Conservation (phyloP, 2,797 vertebrate genomes). For the Champsocephalus esox region DNA sequence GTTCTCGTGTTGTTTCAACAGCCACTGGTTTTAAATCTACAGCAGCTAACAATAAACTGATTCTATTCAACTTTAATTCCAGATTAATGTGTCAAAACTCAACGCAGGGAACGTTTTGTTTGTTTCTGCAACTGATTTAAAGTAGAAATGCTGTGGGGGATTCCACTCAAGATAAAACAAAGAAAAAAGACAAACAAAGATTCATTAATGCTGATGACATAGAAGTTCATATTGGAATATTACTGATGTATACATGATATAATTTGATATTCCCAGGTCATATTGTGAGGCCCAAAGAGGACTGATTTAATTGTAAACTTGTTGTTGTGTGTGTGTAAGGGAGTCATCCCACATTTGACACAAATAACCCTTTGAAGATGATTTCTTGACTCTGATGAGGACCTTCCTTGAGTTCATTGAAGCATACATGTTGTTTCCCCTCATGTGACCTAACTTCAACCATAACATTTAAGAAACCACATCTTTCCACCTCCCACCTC, state of each 20-base stretch:
- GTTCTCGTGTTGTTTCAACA: neutral
- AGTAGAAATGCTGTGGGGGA: neutral
- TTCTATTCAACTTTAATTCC: conserved; percentile 19
- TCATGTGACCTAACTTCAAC: neutral
- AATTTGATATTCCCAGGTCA: neutral
- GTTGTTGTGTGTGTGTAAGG: neutral
- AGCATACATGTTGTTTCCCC: neutral
- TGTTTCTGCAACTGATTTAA: neutral
- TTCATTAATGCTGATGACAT: neutral
- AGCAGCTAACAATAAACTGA: neutral
- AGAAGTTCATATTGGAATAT: no score
- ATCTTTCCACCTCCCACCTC: neutral
- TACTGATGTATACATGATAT: neutral
- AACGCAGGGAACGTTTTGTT: conserved; percentile 15
- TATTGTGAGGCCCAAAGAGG: neutral
- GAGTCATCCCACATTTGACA: neutral
- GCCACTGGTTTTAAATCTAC: conserved; percentile 4
- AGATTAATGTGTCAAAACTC: conserved; percentile 17
- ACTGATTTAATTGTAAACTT: no score
- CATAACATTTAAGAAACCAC: neutral
- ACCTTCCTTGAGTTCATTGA: neutral
- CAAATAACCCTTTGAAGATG: neutral
- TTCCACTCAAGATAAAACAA: neutral
- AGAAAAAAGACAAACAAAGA: neutral
- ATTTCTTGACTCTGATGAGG: conserved; percentile 3